A percentile compares a stretch with the other conserved stretches of the same genome.
Conservation (phyloP, 2,888 invertebrate genomes). For the Mesorhabditis sp. region DNA sequence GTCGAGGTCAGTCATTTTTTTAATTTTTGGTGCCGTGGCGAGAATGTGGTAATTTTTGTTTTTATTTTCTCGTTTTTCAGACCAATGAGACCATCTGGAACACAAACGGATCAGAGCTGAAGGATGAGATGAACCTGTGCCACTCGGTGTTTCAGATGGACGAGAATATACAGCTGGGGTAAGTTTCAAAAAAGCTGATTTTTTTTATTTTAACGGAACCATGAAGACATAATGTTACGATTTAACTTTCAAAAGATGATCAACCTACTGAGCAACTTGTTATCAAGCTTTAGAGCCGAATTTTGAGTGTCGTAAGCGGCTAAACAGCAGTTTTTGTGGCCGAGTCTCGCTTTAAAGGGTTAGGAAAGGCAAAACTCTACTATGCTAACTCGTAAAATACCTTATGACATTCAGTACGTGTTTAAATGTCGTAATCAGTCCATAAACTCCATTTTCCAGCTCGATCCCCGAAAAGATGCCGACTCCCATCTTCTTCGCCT, state of each 20-base stretch:
- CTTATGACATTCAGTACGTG: not conserved
- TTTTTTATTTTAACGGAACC: conserved; percentile 4
- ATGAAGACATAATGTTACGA: not conserved
- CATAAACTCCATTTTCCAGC: conserved; percentile 14
- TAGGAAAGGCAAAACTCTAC: not conserved
- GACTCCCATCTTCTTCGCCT: conserved; percentile 75
- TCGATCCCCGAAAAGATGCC: conserved; percentile 68
- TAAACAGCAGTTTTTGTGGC: not conserved
- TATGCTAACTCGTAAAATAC: not conserved
- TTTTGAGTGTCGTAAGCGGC: no score
- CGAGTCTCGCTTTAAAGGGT: not conserved
- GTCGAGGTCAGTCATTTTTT: conserved; percentile 17
- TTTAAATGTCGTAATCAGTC: not conserved
- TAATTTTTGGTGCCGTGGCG: not conserved
- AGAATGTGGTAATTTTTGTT: not conserved
- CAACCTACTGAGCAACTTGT: no score
- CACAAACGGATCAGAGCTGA: conserved; percentile 17
- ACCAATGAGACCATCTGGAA: conserved; percentile 33
- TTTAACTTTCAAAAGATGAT: not conserved
- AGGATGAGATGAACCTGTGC: conserved; percentile 31
- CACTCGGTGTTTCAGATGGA: conserved; percentile 48
- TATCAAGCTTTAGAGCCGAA: no score
- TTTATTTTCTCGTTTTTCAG: conserved; percentile 8
- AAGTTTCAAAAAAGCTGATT: conserved; percentile 7
- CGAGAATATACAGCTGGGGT: conserved; percentile 32